Conservation (phyloP, 2,113 vertebrate genomes). For the Ia io region DNA sequence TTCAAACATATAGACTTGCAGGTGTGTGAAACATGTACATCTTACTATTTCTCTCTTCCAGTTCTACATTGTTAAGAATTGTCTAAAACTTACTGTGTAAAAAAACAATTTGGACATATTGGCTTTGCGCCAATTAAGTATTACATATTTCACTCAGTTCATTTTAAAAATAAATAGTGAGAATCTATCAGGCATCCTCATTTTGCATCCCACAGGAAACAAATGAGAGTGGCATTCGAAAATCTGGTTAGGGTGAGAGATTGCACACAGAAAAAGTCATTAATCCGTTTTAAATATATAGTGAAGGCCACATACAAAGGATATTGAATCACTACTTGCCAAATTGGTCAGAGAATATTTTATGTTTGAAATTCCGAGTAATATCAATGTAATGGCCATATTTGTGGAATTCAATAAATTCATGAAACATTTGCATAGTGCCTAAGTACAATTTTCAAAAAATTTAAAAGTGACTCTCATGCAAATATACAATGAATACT, state of each 20-base stretch:
- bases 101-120: neutral
- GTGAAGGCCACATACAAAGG: neutral
- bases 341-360: neutral
- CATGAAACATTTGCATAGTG: neutral
- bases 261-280: neutral
- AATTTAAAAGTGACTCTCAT: neutral
- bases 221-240: neutral
- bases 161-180: neutral
- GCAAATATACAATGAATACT: neutral
- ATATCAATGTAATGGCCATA: neutral
- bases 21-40: neutral
- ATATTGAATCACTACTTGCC: neutral
- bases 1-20: neutral
- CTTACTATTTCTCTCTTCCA: neutral
- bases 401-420: neutral
- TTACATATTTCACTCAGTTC: neutral
- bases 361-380: constrained; percentile 5
- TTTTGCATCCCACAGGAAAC: neutral
- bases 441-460: constrained; percentile 34
- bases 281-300: neutral
- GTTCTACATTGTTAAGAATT: neutral
- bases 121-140: neutral
- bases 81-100: neutral
- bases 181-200: neutral
- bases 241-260: neutral